Evolutionary conservation across 2,888 invertebrate species (phyloP).

Genomic region (Clunio marinus): DNA sequence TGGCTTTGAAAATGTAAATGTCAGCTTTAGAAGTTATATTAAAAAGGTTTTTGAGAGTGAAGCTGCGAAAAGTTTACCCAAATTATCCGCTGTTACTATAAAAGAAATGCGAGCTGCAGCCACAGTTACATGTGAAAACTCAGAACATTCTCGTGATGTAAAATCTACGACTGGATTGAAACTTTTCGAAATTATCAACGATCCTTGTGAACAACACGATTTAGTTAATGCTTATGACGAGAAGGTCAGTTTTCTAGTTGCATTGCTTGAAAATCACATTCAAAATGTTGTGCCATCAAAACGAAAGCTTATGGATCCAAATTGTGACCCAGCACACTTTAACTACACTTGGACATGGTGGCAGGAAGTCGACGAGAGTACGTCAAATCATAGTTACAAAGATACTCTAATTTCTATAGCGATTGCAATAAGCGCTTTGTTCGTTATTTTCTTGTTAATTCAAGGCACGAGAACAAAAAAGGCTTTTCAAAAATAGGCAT

Average conservation of each 20-base stretch:
- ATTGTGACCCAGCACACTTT: conserved; percentile 55
- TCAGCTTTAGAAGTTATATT: conserved; percentile 44
- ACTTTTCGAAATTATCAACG: conserved; percentile 53
- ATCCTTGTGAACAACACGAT: conserved; percentile 54
- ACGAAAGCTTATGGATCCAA: conserved; percentile 51
- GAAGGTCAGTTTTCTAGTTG: conserved; percentile 47
- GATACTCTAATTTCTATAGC: neutral
- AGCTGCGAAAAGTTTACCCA: conserved; percentile 42
- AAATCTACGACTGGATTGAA: too few species aligned
- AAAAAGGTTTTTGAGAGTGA: conserved; percentile 43
- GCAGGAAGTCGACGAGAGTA: conserved; percentile 50
- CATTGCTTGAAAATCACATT: conserved; percentile 50
- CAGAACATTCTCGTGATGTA: conserved; percentile 41
- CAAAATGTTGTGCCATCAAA: conserved; percentile 50
- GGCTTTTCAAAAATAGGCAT: too few species aligned
- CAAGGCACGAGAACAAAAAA: too few species aligned
- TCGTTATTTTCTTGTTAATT: too few species aligned
- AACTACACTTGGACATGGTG: conserved; percentile 58
- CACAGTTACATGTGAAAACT: conserved; percentile 44
- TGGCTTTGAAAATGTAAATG: conserved; percentile 44
- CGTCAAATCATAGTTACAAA: neutral
- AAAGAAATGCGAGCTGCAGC: conserved; percentile 44
- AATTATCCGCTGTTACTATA: conserved; percentile 42
- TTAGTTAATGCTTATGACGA: neutral
- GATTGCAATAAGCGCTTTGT: too few species aligned